Evolutionary conservation across 2,797 vertebrate genomes (phyloP).

Genomic region (Notamacropus eugenii): DNA sequence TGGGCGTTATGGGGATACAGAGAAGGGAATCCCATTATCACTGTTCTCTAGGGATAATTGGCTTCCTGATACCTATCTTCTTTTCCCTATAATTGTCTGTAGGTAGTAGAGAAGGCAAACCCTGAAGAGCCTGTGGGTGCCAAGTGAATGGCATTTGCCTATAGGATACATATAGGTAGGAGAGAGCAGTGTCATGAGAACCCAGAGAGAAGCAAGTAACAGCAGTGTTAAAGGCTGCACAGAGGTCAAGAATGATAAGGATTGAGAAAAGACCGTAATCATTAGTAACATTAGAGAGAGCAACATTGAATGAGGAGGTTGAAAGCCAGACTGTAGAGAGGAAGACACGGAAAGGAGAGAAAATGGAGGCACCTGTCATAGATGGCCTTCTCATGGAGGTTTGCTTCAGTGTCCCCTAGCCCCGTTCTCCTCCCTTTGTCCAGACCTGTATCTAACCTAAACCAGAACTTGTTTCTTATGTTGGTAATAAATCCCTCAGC

Average conservation of each 20-base stretch:
- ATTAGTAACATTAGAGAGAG: too few relatives aligned
- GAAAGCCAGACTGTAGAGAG: too few relatives aligned
- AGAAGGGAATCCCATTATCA: not conserved
- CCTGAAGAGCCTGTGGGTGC: constrained; percentile 94
- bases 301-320: too few relatives aligned
- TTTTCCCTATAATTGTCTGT: constrained; percentile 30
- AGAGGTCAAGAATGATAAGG: too few relatives aligned
- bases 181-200: too few relatives aligned
- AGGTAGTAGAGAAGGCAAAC: constrained; percentile 94
- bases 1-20: not conserved
- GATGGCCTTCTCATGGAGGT: not conserved
- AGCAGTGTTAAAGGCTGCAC: too few relatives aligned
- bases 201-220: too few relatives aligned
- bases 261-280: too few relatives aligned
- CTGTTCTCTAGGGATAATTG: not conserved
- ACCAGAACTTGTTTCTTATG: not conserved
- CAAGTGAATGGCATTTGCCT: constrained; percentile 88
- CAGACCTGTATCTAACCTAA: not conserved
- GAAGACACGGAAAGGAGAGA: not conserved
- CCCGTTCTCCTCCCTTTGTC: not conserved
- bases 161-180: too few relatives aligned
- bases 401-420: not conserved
- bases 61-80: not conserved
- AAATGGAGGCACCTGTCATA: not conserved
- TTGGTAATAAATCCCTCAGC: not conserved